These are phyloP conservation scores for Syngnathus typhle DNA, from an alignment of 2,113 vertebrate species.

Conservation along the genomic window DNA sequence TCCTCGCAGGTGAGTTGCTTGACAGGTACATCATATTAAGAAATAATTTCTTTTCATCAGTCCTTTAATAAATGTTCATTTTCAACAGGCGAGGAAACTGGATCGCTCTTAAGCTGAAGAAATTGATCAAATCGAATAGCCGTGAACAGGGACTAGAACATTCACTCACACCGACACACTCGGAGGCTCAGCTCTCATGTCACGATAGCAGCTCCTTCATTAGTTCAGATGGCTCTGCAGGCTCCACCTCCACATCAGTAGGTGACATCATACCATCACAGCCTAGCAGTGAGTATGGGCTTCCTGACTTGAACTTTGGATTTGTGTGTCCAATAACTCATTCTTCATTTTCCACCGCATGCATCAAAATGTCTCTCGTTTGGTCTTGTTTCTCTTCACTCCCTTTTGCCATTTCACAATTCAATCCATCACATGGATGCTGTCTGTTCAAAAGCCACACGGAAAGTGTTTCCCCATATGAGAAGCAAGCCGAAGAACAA, in stretches of 20 bases:
- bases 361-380: slow-evolving; percentile 32
- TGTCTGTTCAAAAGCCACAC: slow-evolving; percentile 38
- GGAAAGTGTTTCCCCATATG: slow-evolving; percentile 65
- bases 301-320: not conserved
- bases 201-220: slow-evolving; percentile 49
- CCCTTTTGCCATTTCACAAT: not conserved
- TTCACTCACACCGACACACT: slow-evolving; percentile 71
- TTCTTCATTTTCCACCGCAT: slow-evolving; percentile 28
- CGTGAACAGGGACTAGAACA: slow-evolving; percentile 72
- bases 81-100: slow-evolving; percentile 87
- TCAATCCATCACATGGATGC: not conserved
- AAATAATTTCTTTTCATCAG: not conserved
- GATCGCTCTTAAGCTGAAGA: slow-evolving; percentile 95
- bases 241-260: slow-evolving; percentile 37
- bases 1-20: slow-evolving; percentile 78
- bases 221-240: slow-evolving; percentile 58
- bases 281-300: slow-evolving; percentile 55
- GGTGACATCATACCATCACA: slow-evolving; percentile 38
- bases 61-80: slow-evolving; percentile 13
- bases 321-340: slow-evolving; percentile 3
- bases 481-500: slow-evolving; percentile 64
- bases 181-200: slow-evolving; percentile 69
- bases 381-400: slow-evolving; percentile 10
- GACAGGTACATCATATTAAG: not conserved
- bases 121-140: slow-evolving; percentile 91